Conservation (phyloP, 1,140 invertebrate genomes). For the Rhysida immarginata region DNA sequence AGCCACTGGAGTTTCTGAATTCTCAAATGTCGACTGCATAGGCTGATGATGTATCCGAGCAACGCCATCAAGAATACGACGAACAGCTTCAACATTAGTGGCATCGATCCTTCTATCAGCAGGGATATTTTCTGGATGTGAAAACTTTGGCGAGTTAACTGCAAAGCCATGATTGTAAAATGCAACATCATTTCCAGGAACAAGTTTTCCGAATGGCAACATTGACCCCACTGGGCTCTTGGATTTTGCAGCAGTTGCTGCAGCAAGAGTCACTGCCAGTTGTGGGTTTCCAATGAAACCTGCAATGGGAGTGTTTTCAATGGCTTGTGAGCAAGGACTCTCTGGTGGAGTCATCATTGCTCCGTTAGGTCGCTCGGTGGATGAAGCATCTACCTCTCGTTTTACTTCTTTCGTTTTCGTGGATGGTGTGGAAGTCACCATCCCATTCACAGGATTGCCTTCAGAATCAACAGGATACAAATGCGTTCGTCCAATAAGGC, state of each 20-base stretch:
- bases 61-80: not conserved
- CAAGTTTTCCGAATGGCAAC: not conserved
- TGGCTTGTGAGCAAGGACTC: not conserved
- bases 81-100: slow-evolving; percentile 5
- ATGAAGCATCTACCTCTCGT: slow-evolving; percentile 14
- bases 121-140: not conserved
- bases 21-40: not conserved
- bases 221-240: not conserved
- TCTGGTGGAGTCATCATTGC: slow-evolving; percentile 7
- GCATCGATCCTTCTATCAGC: not conserved
- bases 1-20: not conserved
- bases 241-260: not conserved
- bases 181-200: not conserved
- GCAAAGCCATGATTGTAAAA: not conserved
- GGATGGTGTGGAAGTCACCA: too few relatives aligned
- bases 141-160: not conserved
- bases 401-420: slow-evolving; percentile 13
- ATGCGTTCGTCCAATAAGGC: slow-evolving; percentile 67
- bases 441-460: slow-evolving; percentile 1
- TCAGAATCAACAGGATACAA: slow-evolving; percentile 27
- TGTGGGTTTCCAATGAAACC: slow-evolving; percentile 1
- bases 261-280: not conserved
- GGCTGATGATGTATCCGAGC: not conserved
- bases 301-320: too few relatives aligned
- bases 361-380: slow-evolving; percentile 11